These are phyloP conservation scores for Larimichthys polyactis DNA, from an alignment of 2,113 vertebrate genomes.

Conservation along the genomic window DNA sequence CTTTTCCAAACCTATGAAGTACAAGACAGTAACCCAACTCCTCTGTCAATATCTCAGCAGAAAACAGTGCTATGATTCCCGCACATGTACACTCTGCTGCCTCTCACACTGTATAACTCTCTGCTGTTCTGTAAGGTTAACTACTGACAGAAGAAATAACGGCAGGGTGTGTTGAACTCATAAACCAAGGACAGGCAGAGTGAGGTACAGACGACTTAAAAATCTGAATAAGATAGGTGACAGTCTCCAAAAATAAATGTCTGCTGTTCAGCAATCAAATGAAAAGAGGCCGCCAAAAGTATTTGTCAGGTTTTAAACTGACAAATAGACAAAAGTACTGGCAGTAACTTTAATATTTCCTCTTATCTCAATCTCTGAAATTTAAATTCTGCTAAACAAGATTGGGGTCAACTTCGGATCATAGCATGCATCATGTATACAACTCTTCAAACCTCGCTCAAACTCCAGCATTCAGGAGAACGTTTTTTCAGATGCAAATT, in stretches of 20 bases:
- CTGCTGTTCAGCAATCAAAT: constrained; percentile 26
- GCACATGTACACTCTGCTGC: constrained; percentile 12
- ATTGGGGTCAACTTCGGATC: constrained; percentile 31
- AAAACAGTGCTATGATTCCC: neutral
- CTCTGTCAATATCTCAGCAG: constrained; percentile 15
- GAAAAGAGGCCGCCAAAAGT: neutral
- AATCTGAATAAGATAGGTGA: constrained; percentile 13
- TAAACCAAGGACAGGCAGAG: neutral
- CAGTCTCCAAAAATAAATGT: constrained; percentile 45
- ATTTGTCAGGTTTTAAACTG: constrained; percentile 22
- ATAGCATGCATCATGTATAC: neutral
- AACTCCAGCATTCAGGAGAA: neutral
- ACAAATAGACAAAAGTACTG: neutral
- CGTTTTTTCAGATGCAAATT: constrained; percentile 13
- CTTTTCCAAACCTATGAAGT: neutral
- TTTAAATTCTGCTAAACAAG: constrained; percentile 38
- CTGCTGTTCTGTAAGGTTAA: neutral
- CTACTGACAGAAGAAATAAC: neutral
- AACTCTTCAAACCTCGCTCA: neutral
- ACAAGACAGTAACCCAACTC: constrained; percentile 22
- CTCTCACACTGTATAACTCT: neutral
- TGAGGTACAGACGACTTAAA: neutral
- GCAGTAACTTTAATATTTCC: neutral
- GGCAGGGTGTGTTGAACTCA: neutral
- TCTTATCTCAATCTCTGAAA: constrained; percentile 23